A percentile compares a stretch with the other conserved stretches of the same genome.
Evolutionary conservation across 2,113 vertebrate genomes (phyloP).

Genomic region (Gnathonemus echidnorhynchus): DNA sequence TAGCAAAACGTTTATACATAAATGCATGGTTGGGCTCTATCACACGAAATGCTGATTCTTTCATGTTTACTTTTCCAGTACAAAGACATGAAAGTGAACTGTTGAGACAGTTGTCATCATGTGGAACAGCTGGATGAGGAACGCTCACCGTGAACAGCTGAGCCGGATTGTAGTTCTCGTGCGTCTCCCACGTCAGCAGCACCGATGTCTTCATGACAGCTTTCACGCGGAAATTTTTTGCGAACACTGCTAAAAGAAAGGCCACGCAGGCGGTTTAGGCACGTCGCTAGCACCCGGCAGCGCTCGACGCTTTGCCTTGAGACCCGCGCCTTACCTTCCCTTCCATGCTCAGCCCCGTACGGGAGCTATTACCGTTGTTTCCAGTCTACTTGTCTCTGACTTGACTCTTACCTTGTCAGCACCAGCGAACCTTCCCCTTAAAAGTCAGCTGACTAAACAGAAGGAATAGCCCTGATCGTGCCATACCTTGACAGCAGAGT

Average conservation of each 20-base stretch:
- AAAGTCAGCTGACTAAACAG: constrained; percentile 12
- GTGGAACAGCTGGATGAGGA: neutral
- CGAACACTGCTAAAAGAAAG: constrained; percentile 87
- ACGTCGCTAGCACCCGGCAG: constrained; percentile 21
- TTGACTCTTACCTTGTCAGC: constrained; percentile 18
- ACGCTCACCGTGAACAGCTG: constrained; percentile 87
- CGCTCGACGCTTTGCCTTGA: neutral
- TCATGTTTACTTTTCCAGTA: neutral
- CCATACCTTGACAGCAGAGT: constrained; percentile 19
- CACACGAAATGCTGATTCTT: neutral
- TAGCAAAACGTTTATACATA: neutral
- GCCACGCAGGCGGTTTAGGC: constrained; percentile 58
- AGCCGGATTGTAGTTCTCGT: constrained; percentile 84
- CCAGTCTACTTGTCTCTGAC: neutral
- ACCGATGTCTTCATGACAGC: constrained; percentile 97
- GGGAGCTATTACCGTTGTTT: neutral
- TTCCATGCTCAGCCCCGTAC: neutral
- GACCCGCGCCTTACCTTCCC: constrained; percentile 49
- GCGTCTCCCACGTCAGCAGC: constrained; percentile 90
- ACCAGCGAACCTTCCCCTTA: neutral
- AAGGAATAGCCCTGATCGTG: constrained; percentile 1
- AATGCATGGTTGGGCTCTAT: neutral
- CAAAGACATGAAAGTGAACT: neutral
- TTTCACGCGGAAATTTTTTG: constrained; percentile 98
- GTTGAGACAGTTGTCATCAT: neutral